Evolutionary conservation across 2,113 vertebrate genomes (phyloP).

Genomic region (Nettapus auritus): DNA sequence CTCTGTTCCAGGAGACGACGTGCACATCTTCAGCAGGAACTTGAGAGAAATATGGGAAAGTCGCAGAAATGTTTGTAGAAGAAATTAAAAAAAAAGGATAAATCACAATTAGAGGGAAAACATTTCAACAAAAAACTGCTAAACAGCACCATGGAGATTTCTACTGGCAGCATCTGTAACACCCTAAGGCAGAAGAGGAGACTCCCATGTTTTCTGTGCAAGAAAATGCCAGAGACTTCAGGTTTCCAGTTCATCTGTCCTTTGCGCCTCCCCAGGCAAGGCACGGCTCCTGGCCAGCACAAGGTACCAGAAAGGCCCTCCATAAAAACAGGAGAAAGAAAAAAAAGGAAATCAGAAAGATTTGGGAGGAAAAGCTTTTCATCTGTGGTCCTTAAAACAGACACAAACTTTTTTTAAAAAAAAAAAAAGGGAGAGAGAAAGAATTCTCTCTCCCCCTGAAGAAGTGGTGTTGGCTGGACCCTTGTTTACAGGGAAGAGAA

Average conservation of each 20-base stretch:
- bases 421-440: not conserved
- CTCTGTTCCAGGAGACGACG: not conserved
- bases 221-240: not conserved
- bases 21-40: not conserved
- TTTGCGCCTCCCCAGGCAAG: not conserved
- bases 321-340: not conserved
- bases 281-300: not conserved
- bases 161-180: slow-evolving; percentile 48
- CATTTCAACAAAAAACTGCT: not conserved
- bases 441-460: not conserved
- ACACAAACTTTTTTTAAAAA: not conserved
- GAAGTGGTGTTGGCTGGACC: not conserved
- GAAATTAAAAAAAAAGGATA: not conserved
- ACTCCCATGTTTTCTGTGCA: not conserved
- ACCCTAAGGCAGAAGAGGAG: not conserved
- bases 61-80: not conserved
- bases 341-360: not conserved
- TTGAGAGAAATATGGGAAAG: not conserved
- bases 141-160: slow-evolving; percentile 60
- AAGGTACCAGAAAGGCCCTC: not conserved
- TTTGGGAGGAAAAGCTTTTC: not conserved
- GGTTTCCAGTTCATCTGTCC: slow-evolving; percentile 8
- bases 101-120: slow-evolving; percentile 21
- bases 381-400: not conserved
- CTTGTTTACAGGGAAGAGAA: not conserved